phyloP scores from a whole-genome alignment of 2,797 vertebrate species.

The Crenuchus spilurus region DNA sequence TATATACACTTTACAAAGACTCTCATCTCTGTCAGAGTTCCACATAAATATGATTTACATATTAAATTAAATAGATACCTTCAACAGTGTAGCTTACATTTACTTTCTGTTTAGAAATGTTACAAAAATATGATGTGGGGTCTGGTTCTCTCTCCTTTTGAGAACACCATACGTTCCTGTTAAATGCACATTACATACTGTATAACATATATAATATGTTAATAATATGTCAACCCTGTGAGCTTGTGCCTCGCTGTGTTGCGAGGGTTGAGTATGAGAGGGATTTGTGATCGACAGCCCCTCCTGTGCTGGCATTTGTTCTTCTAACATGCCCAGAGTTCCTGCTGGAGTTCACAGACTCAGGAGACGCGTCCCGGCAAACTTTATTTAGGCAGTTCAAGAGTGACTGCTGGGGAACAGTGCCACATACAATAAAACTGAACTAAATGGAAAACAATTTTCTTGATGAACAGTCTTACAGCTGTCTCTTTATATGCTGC shows the following conservation, averaged over 20 bases:
- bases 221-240: slow-evolving; percentile 58
- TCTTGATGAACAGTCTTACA: slow-evolving; percentile 3
- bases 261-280: not conserved
- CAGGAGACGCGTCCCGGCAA: not conserved
- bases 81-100: slow-evolving; percentile 69
- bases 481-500: not conserved
- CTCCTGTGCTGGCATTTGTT: not conserved
- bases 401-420: no score
- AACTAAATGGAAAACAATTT: slow-evolving; percentile 1
- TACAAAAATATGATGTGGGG: slow-evolving; percentile 78
- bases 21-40: slow-evolving; percentile 67
- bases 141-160: slow-evolving; percentile 41
- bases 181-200: not conserved
- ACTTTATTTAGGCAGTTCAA: no score
- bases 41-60: slow-evolving; percentile 79
- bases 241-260: not conserved
- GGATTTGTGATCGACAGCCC: not conserved
- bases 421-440: slow-evolving; percentile 18
- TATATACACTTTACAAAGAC: slow-evolving; percentile 76
- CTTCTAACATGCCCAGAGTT: no score
- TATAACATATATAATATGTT: slow-evolving; percentile 25
- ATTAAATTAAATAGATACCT: slow-evolving; percentile 78
- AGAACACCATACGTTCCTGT: slow-evolving; percentile 26
- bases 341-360: not conserved
- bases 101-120: slow-evolving; percentile 58